Evolutionary conservation across 2,797 vertebrate genomes (phyloP).

Genomic region (Hylomyscus alleni): DNA sequence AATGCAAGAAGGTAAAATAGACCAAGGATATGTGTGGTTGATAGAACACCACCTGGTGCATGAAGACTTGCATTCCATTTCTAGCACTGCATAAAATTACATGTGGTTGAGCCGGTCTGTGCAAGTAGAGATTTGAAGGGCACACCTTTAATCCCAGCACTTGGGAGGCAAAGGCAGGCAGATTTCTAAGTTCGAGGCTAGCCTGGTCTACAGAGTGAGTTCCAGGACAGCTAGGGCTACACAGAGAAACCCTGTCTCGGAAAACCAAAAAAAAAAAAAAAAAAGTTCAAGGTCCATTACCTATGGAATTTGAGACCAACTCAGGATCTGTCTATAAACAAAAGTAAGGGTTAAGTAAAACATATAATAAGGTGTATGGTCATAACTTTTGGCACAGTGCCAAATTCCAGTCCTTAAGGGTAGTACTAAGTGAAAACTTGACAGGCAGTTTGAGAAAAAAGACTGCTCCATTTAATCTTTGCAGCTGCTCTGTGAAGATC

Average conservation of each 20-base stretch:
- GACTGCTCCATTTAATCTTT: slow-evolving; percentile 27
- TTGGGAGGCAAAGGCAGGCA: no score
- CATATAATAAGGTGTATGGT: background rate
- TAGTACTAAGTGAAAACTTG: background rate
- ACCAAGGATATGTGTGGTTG: background rate
- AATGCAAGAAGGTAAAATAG: slow-evolving; percentile 25
- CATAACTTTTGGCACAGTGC: background rate
- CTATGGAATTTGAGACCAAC: background rate
- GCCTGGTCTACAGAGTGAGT: no score
- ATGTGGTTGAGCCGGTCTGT: background rate
- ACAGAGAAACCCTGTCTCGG: no score
- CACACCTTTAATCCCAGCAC: no score
- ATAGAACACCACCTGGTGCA: background rate
- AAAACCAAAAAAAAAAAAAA: no score
- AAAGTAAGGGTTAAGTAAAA: background rate
- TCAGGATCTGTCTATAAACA: background rate
- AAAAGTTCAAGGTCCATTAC: background rate
- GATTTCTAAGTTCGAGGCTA: no score
- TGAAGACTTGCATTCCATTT: background rate
- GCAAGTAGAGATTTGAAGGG: background rate
- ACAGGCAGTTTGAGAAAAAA: slow-evolving; percentile 36
- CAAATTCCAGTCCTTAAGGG: background rate
- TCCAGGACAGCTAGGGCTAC: no score
- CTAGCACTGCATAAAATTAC: background rate
- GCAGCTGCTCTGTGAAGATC: background rate